Base-by-base conservation (phyloP, 64 coral and sea anemone genomes). In the Cladopsammia gracilis region DNA sequence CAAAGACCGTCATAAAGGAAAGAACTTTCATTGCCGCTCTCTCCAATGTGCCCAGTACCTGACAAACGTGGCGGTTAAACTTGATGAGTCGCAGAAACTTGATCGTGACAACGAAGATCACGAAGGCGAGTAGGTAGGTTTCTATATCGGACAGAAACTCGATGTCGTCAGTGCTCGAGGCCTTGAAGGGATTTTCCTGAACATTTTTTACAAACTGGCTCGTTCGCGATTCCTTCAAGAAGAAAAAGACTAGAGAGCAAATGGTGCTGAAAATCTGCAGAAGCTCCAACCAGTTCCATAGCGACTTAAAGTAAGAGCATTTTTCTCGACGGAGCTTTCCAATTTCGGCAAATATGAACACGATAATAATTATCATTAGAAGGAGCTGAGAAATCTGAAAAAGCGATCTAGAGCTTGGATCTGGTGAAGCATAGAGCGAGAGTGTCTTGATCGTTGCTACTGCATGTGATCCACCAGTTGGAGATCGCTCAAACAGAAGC, bases 201-300 rank as follows among this genome's bases (percentile, higher is more conserved):
- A 94, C 45, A 64, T 89, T 94, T 48, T 82, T 82, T n/a, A 94
- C 92, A 70, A 88, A 94, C 10, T 89, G 52, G 77, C 92, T 94
- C 5, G 92, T 94, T 77, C 69, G 78, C 47, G 87, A 85, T 45
- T 94, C 92, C 52, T 94, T 94, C 23, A 94, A 48, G 25, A 94
- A 94, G 67, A 94, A 94, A 48, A 94, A 89, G 1, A 89, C 92
- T 4, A 89, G 78, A 9, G 92, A 59, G 13, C 85, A 71, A 7
- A 94, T 82, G 11, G 92, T 85, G 73, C 92, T 88, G 7, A 42
- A 52, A 24, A 94, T 71, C 64, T 88, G 92, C 13, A 89, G n/a
- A 26, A 94, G 50, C 26, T 94, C 86, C 51, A 88, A 48, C 92
- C 92, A 94, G 48, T 94, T 94, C 92, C 92, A 94, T 5, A 94